Percentiles rank a stretch among this genome's conserved stretches.
Conservation (phyloP, 2,797 vertebrate genomes). For the Lagorchestes hirsutus region DNA sequence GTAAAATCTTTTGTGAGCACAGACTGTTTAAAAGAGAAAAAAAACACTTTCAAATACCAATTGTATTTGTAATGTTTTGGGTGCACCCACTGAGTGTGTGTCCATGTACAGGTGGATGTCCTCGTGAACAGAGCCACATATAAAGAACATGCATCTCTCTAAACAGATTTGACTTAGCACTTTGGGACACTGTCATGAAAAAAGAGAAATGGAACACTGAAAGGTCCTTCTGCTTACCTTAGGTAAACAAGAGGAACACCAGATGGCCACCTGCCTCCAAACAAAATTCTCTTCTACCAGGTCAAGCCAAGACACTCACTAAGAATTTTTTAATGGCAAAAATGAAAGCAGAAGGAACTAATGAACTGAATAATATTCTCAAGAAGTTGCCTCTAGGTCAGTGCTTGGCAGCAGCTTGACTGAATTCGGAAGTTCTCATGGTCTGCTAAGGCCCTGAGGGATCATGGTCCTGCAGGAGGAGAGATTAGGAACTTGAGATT, state of each 20-base stretch:
- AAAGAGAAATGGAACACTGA: background rate
- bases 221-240: background rate
- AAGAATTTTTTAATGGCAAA: background rate
- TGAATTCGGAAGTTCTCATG: constrained; percentile 1
- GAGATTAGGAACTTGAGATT: constrained; percentile 29
- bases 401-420: background rate
- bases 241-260: background rate
- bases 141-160: background rate
- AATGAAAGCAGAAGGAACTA: constrained; percentile 2
- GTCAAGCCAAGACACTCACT: background rate
- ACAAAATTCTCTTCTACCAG: background rate
- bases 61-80: background rate
- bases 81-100: rapidly evolving
- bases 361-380: rapidly evolving
- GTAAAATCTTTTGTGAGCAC: background rate
- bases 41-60: background rate
- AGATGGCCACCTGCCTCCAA: background rate
- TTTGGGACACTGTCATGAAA: background rate
- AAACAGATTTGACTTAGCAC: background rate
- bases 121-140: background rate
- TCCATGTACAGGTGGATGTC: background rate
- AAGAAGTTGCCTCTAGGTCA: background rate
- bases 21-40: background rate
- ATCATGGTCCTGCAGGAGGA: constrained; percentile 55
- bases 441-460: constrained; percentile 52